A percentile compares a stretch with the other conserved stretches of the same genome.
These are phyloP conservation scores for Sinodicranocentrus sp. DNA, from an alignment of 2,888 invertebrate genomes.

Conservation along the genomic window DNA sequence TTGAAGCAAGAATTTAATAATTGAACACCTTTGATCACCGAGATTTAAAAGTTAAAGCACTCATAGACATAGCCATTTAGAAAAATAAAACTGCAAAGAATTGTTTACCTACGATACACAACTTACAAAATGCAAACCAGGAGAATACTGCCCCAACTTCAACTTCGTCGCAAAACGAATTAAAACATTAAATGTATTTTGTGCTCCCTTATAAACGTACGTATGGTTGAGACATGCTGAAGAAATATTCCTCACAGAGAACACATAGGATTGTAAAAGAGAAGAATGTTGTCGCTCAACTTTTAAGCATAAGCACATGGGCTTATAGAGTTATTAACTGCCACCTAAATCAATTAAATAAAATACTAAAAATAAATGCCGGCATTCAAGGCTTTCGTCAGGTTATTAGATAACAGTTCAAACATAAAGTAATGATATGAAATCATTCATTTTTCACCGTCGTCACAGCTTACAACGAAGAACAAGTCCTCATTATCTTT, in stretches of 20 bases:
- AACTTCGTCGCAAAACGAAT: background rate
- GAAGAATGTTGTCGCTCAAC: too few species aligned
- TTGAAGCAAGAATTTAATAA: conserved; percentile 3
- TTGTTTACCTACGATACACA: too few species aligned
- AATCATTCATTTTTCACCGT: conserved; percentile 3
- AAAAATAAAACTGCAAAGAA: conserved; percentile 32
- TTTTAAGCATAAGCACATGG: background rate
- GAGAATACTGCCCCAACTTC: conserved; percentile 44
- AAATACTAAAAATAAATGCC: conserved; percentile 51
- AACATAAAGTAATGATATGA: background rate
- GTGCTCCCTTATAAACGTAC: conserved; percentile 27
- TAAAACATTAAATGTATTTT: background rate
- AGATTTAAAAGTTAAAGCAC: conserved; percentile 20
- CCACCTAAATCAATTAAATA: background rate
- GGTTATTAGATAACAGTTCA: background rate
- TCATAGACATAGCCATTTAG: background rate
- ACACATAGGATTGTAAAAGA: conserved; percentile 17
- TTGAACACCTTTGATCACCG: conserved; percentile 53
- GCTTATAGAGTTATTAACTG: background rate
- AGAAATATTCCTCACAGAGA: conserved; percentile 6
- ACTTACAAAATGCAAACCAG: conserved; percentile 16
- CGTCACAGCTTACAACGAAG: background rate
- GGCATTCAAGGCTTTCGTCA: conserved; percentile 37
- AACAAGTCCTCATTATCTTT: background rate
- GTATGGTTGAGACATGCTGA: conserved; percentile 6